Evolutionary conservation across 2,797 vertebrate genomes (phyloP), one percentile per base, ranked within the genome.

Genomic region (Falco rusticolus): DNA sequence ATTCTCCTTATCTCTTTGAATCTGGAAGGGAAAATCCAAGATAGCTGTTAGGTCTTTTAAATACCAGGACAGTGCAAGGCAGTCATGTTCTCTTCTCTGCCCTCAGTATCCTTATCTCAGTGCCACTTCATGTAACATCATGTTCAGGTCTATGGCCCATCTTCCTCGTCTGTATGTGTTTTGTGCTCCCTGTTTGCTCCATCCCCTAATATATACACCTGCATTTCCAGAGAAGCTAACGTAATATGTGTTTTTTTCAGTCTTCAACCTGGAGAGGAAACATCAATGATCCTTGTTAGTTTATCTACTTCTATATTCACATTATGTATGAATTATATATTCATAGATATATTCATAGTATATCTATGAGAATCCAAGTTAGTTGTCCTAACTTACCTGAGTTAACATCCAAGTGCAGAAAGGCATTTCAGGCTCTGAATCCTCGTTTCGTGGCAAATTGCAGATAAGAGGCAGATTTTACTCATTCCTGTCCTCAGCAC

Each of bases 21-120:
- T 50, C 53, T 16, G 50, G 59, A 89, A 92, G 39, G 72, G 86
- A 78, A 92, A 93, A 65, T 75, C 80, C 74, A 78, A 90, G 90
- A 66, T 59, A 76, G 41, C 47, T 78, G 60, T 84, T 84, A 60
- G 80, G 34, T 71, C 65, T 90, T 94, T 79, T 68, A 82, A 87
- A 87, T 92, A 89, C 19, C 51, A 80, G 71, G 51, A 34, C 59
- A 76, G 68, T 56, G 37, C 19, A 22, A 82, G 60, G 54, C 22
- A 59, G 24, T 77, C 6, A 1, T 2, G 31, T 87, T 83, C 60
- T 76, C 13, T 60, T 77, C 68, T 31, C 0, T 51, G 41, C 31
- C 5, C 39, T 72, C 9, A 4, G 8, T 53, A 31, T 69, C 25
- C 20, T 29, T 21, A 37, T 37, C 53, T 51, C 68, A 21, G 51